Evolutionary conservation across 2,888 invertebrate genomes (phyloP), one percentile per base, ranked within the genome.

Genomic region (Aspidapion aeneum): DNA sequence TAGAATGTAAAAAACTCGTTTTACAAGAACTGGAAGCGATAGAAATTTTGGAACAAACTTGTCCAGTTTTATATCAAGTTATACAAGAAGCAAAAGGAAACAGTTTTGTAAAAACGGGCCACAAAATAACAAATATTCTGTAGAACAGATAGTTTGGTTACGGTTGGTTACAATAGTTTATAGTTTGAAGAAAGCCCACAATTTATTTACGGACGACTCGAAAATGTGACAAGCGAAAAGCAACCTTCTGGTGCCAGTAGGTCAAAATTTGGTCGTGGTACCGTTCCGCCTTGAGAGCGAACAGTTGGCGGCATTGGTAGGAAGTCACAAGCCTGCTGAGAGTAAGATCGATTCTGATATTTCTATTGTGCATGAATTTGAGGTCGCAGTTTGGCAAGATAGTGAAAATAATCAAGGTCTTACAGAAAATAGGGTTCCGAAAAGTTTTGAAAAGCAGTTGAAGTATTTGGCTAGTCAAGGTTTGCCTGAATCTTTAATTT

Each of bases 191-290:
- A 86, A 87, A 71, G 82, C 83, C 65, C 83, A 88, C 51, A 89
- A 89, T 75, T 79, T 89, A 1, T 87, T 84, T 70, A 84, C 86
- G 1, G 80, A 81, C 63, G 84, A 84, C 64, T 85, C 86, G 0
- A 84, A 84, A 64, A 72, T 89, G 7, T 88, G 87, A 86, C 77
- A 79, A 22, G 79, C 84, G 1, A 82, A 83, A 55, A 82, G 83
- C 55, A 82, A 82, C 70, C 78, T 89, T 35, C 76, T 87, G 7
- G 68, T 89, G 51, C 85, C 87, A n/a, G 83, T 86, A 61, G 88
- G 88, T 9, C 84, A 86, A 69, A 85, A 86, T 76, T 80, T 89
- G 64, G 85, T 87, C 0, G 85, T 88, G 17, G 83, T 87, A 2
- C 85, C 86, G 0, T 88, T 83, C 72, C 78, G 82, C 60, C 79